Conservation (phyloP, 2,888 invertebrate species). For the Tortrix viridana region DNA sequence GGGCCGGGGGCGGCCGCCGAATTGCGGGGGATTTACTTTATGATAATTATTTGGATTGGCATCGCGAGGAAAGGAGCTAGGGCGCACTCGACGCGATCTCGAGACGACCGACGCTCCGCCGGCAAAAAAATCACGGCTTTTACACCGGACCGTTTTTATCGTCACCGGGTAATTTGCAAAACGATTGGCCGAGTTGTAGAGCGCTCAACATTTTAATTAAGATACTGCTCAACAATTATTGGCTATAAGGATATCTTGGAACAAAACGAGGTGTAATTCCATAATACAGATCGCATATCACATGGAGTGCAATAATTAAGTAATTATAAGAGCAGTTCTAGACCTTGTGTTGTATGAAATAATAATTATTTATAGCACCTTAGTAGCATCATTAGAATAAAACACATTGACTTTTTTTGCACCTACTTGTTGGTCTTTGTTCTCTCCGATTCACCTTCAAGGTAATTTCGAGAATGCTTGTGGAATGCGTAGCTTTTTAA, state of each 20-base stretch:
- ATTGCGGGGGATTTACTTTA: conserved; percentile 82
- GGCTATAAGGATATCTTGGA: background rate
- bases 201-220: conserved; percentile 58
- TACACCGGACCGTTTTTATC: conserved; percentile 59
- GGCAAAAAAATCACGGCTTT: conserved; percentile 69
- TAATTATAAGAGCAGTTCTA: background rate
- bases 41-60: conserved; percentile 83
- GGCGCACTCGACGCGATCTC: conserved; percentile 63
- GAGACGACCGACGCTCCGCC: conserved; percentile 58
- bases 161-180: conserved; percentile 58
- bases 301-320: background rate
- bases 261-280: background rate
- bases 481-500: no score
- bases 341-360: background rate
- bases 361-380: background rate
- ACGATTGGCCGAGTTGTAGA: conserved; percentile 62
- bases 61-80: conserved; percentile 70
- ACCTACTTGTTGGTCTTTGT: no score
- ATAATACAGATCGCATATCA: background rate
- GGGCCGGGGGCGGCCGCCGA: conserved; percentile 70
- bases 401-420: no score
- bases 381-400: background rate
- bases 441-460: no score
- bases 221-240: conserved; percentile 41
- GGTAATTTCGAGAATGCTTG: no score